Base-by-base conservation (phyloP, 2,888 invertebrate genomes). In the Nomada ferruginata region DNA sequence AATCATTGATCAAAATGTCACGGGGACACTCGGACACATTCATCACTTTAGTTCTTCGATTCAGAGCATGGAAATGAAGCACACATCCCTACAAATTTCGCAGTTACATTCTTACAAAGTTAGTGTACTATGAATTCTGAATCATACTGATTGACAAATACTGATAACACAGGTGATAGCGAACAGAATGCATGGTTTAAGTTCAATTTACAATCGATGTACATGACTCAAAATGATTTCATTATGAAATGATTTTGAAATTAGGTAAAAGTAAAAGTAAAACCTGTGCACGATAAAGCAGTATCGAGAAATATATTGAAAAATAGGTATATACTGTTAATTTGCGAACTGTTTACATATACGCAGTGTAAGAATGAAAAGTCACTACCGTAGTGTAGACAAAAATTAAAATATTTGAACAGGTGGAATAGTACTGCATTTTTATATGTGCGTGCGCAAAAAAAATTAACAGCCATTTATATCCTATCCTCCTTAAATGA, bases 1-100 rank as follows among this genome's bases (percentile, higher is more conserved):
- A 55, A 78, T 50, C 79, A 84, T 87, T 69, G 81, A 82, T 82
- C 59, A 73, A 29, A 70, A 75, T 74, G 61, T 36, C 55, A 69
- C 61, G 2, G 42, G 42, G 20, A 63, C 20, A 60, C 53, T 72
- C 20, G 26, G 11, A 70, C 10, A 57, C 55, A 60, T 68, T 81
- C 53, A 78, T 60, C 65, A 70, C 60, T 13, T 66, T 47, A 60
- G 11, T 80, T 52, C n/a, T 55, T 61, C 44, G 29, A 44, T 55
- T 60, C 60, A 70, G 20, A 71, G 55, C 57, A 80, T 52, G 3
- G 1, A 59, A 10, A 59, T 47, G 47, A 11, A 47, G 11, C 42
- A 44, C 23, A 50, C 20, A 44, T 74, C 36, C 65, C 20, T n/a
- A 52, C 52, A 42, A 64, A 66, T 50, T 50, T 81, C 18, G 18